Conservation (phyloP, 53 echinoderm and acorn worm species). For the Stichopus horrens region DNA sequence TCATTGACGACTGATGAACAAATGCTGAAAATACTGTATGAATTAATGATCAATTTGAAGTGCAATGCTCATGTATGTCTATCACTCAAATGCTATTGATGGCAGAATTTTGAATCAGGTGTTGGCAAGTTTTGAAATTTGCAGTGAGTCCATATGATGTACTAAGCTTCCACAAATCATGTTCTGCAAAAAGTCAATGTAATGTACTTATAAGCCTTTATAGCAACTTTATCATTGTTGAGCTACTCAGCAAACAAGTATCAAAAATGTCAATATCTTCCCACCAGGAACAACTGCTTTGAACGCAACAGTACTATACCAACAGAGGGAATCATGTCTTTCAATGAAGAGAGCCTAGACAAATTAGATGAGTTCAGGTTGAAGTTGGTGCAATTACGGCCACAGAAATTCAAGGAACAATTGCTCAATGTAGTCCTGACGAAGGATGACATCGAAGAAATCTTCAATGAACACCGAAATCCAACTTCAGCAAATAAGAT, state of each 20-base stretch:
- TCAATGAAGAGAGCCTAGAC: slow-evolving; percentile 16
- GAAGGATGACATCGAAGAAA: not conserved
- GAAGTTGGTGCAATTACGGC: not conserved
- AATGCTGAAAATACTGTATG: too few species aligned
- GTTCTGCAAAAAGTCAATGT: too few species aligned
- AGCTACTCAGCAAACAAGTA: not conserved
- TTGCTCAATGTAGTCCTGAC: slow-evolving; percentile 8
- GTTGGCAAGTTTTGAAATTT: too few species aligned
- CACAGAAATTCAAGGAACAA: not conserved
- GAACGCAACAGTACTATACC: not conserved
- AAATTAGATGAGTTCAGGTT: slow-evolving; percentile 28
- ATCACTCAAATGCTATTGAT: too few species aligned
- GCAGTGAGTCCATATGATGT: too few species aligned
- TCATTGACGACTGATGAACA: too few species aligned
- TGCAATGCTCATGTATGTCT: too few species aligned
- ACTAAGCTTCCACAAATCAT: too few species aligned
- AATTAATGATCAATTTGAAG: too few species aligned
- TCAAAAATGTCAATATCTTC: not conserved
- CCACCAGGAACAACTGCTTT: not conserved
- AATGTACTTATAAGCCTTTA: too few species aligned
- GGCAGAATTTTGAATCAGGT: too few species aligned
- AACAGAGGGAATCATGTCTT: slow-evolving; percentile 24
- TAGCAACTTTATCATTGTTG: too few species aligned
- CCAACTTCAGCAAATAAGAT: not conserved
- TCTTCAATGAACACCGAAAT: slow-evolving; percentile 12